Conservation (phyloP, 92 coral and sea anemone genomes). For the Ricordea florida region DNA sequence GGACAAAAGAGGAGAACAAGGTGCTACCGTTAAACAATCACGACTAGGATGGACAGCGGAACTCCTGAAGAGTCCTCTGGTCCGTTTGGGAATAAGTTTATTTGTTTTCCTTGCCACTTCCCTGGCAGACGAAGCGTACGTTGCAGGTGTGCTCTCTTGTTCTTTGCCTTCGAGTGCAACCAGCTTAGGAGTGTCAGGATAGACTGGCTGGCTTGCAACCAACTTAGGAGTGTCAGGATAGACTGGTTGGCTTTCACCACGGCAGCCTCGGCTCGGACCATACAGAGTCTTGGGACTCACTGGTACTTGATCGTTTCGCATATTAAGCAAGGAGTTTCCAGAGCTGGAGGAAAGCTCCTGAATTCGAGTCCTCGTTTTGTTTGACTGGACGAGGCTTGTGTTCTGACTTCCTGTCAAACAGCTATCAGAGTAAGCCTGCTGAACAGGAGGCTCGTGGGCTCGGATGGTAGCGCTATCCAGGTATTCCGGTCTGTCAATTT, state of each 20-base stretch:
- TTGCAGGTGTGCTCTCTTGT: no score
- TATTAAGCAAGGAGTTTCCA: not conserved
- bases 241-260: no score
- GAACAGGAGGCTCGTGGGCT: no score
- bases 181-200: no score
- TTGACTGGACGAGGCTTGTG: no score
- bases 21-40: not conserved
- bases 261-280: not conserved
- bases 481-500: no score
- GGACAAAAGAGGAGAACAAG: not conserved
- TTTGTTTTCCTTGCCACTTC: not conserved
- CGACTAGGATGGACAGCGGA: slow-evolving; percentile 8
- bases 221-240: no score
- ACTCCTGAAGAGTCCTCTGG: slow-evolving; percentile 12
- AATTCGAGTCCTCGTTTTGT: not conserved
- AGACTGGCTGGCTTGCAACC: no score
- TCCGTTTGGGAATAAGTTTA: not conserved
- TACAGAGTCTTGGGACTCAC: slow-evolving; percentile 28
- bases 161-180: no score
- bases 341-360: not conserved
- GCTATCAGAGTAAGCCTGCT: no score
- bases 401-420: slow-evolving; percentile 7
- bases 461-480: no score
- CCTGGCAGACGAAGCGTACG: not conserved
- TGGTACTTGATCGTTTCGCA: not conserved